These are phyloP conservation scores for Hippopotamus amphibius DNA, from an alignment of 2,113 vertebrate species.

Conservation along the genomic window DNA sequence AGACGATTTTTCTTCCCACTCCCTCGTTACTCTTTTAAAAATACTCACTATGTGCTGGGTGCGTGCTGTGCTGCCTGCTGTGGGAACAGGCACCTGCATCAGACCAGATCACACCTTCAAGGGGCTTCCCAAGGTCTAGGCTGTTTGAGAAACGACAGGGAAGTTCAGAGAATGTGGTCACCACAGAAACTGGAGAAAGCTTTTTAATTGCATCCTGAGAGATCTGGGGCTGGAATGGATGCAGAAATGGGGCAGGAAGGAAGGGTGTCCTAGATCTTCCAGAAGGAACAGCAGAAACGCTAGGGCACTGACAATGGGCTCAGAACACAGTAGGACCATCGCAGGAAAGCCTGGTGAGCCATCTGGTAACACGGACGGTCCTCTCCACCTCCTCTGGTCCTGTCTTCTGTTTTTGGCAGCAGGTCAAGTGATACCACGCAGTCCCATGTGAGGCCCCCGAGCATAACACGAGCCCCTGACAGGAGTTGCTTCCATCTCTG, in stretches of 20 bases:
- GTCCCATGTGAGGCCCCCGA: background rate
- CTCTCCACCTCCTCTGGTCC: background rate
- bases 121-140: background rate
- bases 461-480: accelerated
- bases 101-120: background rate
- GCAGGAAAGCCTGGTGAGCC: background rate
- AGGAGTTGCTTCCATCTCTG: background rate
- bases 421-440: background rate
- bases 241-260: background rate
- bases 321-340: background rate
- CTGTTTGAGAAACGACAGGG: background rate
- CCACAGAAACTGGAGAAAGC: background rate
- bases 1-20: background rate
- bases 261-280: background rate
- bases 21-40: background rate
- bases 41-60: background rate
- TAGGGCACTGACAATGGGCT: background rate
- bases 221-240: background rate
- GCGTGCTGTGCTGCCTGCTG: background rate
- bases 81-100: background rate
- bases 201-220: background rate
- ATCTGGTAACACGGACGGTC: accelerated
- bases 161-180: background rate
- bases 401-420: background rate
- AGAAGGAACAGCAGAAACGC: background rate